Evolutionary conservation across 2,797 vertebrate species (phyloP).

Genomic region (Brachyalestes nurse): DNA sequence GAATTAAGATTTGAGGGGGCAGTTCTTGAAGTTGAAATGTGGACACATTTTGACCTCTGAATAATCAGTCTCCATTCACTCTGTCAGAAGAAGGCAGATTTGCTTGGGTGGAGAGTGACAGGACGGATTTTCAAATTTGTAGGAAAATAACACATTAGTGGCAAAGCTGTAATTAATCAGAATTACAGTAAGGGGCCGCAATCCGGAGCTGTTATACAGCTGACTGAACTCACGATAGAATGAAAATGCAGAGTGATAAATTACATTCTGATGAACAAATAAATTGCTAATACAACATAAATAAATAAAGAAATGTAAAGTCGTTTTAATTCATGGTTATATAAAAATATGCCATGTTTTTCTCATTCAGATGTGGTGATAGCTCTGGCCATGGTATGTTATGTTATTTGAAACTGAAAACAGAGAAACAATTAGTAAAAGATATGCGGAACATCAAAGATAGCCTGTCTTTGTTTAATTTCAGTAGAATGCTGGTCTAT

Average conservation of each 20-base stretch:
- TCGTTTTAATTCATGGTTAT: too few relatives aligned
- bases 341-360: too few relatives aligned
- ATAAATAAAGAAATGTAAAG: neutral
- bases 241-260: neutral
- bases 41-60: slow-evolving; percentile 38
- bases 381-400: too few relatives aligned
- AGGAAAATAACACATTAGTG: slow-evolving; percentile 2
- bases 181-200: neutral
- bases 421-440: too few relatives aligned
- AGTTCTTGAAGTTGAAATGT: slow-evolving; percentile 21
- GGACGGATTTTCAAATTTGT: neutral
- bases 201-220: neutral
- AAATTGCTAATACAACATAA: neutral
- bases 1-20: slow-evolving; percentile 26
- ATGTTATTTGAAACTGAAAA: too few relatives aligned
- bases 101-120: slow-evolving; percentile 6
- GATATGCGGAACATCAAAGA: too few relatives aligned
- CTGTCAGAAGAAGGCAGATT: slow-evolving; percentile 3
- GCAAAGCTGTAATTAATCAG: slow-evolving; percentile 20
- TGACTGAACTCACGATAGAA: neutral
- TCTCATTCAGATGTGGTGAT: too few relatives aligned
- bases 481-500: too few relatives aligned
- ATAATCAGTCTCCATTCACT: slow-evolving; percentile 20
- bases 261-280: neutral
- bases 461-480: too few relatives aligned